Percentiles rank a stretch among this genome's conserved stretches.
phyloP scores from a whole-genome alignment of 2,113 vertebrate genomes.

The Polypterus senegalus region DNA sequence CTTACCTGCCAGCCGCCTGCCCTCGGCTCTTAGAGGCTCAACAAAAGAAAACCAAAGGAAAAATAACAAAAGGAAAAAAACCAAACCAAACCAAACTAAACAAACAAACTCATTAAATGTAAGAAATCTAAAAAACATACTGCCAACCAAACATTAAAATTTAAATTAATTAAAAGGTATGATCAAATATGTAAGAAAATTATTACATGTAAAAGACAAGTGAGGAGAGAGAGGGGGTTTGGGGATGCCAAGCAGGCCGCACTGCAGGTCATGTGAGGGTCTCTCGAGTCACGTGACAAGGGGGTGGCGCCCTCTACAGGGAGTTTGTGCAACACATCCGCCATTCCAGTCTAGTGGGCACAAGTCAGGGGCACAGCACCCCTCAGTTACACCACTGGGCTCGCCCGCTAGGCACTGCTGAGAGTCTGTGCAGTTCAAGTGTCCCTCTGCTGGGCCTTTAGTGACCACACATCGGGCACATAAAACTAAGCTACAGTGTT shows the following conservation, averaged over 20 bases:
- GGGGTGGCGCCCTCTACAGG: too few species aligned
- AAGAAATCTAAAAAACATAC: slow-evolving; percentile 53
- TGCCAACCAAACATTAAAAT: slow-evolving; percentile 53
- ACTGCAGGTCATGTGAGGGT: neutral
- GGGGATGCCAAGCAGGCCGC: neutral
- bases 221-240: slow-evolving; percentile 28
- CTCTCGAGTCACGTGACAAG: too few species aligned
- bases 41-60: neutral
- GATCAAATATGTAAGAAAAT: slow-evolving; percentile 60
- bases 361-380: too few species aligned
- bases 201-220: slow-evolving; percentile 61
- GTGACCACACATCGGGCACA: too few species aligned
- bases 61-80: slow-evolving; percentile 29
- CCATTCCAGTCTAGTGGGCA: too few species aligned
- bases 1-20: slow-evolving; percentile 10
- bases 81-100: slow-evolving; percentile 7
- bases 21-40: too few species aligned
- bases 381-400: too few species aligned
- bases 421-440: too few species aligned
- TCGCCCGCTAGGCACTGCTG: too few species aligned
- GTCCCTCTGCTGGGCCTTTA: too few species aligned
- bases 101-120: slow-evolving; percentile 42
- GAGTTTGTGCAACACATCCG: too few species aligned
- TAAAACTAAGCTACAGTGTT: too few species aligned
- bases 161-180: slow-evolving; percentile 56